Conservation (phyloP, 1,140 invertebrate genomes). For the Pseudomyrmex dendroicus region DNA sequence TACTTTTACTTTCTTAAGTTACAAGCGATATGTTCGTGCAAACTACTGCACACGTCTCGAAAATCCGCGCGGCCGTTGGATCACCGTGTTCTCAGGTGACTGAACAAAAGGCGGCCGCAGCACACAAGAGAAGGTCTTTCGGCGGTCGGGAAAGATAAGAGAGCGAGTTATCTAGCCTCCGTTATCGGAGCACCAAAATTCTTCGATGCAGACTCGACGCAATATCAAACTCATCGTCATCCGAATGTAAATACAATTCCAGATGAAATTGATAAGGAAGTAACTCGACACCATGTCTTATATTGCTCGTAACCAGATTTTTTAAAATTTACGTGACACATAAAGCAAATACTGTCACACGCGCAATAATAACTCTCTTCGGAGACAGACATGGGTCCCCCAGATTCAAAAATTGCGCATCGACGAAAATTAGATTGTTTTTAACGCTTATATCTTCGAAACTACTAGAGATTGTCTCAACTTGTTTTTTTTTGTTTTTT, state of each 20-base stretch:
- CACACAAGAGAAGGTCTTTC: constrained; percentile 33
- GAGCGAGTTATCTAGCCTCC: constrained; percentile 25
- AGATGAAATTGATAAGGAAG: constrained; percentile 25
- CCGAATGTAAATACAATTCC: background rate
- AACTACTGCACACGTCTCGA: constrained; percentile 50
- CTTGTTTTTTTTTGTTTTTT: too few species aligned
- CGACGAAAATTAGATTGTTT: too few species aligned
- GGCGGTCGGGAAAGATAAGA: constrained; percentile 30
- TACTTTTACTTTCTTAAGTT: constrained; percentile 37
- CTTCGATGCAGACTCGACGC: background rate
- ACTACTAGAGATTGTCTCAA: too few species aligned
- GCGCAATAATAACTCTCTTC: too few species aligned
- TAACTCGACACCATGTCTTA: constrained; percentile 14
- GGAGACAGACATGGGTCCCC: too few species aligned
- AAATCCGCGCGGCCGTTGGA: constrained; percentile 34
- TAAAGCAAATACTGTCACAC: background rate
- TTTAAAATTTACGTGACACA: background rate
- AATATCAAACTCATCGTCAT: background rate
- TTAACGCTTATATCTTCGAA: too few species aligned
- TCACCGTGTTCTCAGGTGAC: constrained; percentile 51
- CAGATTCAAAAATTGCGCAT: too few species aligned
- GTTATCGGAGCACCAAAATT: constrained; percentile 19
- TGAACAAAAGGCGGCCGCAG: constrained; percentile 11
- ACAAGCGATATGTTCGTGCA: constrained; percentile 6
- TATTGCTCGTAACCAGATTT: background rate